Conservation (phyloP, 2,888 invertebrate genomes). For the Melieria picta region DNA sequence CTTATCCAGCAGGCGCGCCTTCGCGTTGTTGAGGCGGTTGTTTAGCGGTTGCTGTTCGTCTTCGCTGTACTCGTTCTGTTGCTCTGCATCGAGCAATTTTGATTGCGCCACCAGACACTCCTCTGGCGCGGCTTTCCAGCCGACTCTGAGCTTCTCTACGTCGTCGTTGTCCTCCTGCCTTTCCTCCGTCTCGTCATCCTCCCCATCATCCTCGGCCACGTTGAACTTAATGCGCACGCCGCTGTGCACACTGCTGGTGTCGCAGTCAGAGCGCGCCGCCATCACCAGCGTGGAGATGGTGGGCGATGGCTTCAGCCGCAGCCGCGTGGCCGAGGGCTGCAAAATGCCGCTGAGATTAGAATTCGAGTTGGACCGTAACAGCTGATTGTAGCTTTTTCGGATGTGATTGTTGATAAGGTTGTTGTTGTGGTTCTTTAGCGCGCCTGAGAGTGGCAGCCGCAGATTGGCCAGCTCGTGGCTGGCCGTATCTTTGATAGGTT, state of each 20-base stretch:
- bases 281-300: constrained; percentile 55
- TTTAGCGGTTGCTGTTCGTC: neutral
- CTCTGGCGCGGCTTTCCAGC: neutral
- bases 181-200: constrained; percentile 13
- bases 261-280: constrained; percentile 41
- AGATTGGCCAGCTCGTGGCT: constrained; percentile 57
- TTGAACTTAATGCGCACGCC: constrained; percentile 53
- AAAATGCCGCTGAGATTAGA: constrained; percentile 57
- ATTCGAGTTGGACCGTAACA: constrained; percentile 54
- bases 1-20: constrained; percentile 14
- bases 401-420: constrained; percentile 31
- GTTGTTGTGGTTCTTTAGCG: constrained; percentile 52
- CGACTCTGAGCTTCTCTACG: neutral
- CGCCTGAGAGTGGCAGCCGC: constrained; percentile 57
- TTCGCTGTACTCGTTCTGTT: neutral
- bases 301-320: constrained; percentile 51
- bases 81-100: neutral
- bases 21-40: constrained; percentile 25
- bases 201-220: constrained; percentile 36
- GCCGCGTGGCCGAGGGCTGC: constrained; percentile 47
- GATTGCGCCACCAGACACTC: neutral
- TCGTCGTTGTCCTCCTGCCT: constrained; percentile 1
- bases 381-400: constrained; percentile 41
- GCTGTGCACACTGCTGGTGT: constrained; percentile 49
- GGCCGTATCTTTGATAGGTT: constrained; percentile 34